phyloP scores from a whole-genome alignment of 2,888 invertebrate species.

The Scotopteryx bipunctaria region DNA sequence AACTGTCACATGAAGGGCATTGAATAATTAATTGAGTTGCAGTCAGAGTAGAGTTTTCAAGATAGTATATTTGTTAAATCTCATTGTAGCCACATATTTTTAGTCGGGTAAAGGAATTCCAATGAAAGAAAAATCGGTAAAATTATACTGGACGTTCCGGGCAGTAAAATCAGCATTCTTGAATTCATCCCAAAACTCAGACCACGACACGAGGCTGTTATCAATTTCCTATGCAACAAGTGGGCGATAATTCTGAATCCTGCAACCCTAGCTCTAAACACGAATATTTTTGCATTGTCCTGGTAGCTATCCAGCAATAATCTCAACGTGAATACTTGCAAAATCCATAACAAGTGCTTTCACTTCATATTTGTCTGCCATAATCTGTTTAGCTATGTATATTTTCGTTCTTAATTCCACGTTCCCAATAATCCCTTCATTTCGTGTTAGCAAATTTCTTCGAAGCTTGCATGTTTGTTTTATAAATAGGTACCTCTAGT shows the following conservation, averaged over 20 bases:
- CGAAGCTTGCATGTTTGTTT: conserved; percentile 74
- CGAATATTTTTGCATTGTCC: conserved; percentile 52
- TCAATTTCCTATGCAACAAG: conserved; percentile 81
- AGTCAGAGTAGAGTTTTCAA: no score
- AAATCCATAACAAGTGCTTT: conserved; percentile 9
- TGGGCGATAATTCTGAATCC: conserved; percentile 79
- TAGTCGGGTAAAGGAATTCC: no score
- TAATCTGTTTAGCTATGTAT: conserved; percentile 31
- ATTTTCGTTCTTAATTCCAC: conserved; percentile 57
- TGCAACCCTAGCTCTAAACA: conserved; percentile 53
- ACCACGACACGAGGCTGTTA: conserved; percentile 66
- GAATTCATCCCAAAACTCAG: conserved; percentile 69
- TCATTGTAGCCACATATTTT: no score
- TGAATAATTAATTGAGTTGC: no score
- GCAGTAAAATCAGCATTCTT: conserved; percentile 59
- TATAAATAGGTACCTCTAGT: conserved; percentile 64
- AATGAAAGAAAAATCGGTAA: neutral
- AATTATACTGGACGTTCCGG: conserved; percentile 12
- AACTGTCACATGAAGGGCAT: no score
- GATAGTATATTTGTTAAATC: no score
- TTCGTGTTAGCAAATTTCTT: conserved; percentile 67
- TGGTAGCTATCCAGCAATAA: conserved; percentile 38
- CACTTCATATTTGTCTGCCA: conserved; percentile 35
- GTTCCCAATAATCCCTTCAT: conserved; percentile 63
- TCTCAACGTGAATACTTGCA: conserved; percentile 36